Base-by-base conservation (phyloP, 2,797 vertebrate species). In the Tenualosa thibaudeaui region DNA sequence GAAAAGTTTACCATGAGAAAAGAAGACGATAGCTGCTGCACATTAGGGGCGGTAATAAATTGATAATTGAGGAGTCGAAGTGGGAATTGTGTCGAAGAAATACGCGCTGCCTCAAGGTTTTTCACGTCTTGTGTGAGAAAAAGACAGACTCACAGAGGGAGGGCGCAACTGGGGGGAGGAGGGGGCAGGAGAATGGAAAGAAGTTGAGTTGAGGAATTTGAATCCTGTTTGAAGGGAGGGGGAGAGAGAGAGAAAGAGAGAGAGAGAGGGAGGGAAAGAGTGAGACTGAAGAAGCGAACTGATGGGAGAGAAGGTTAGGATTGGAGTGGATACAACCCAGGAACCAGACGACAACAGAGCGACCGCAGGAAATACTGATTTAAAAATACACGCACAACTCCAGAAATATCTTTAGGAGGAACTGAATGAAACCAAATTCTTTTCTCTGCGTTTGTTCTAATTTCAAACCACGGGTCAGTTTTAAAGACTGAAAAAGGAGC, bases 201-300 rank as follows among this genome's bases (percentile, higher is more conserved):
- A 92, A 91, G 86, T 89, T 86, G 92, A 92, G 93, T 93, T 91
- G 86, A 95, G 95, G 95, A 96, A 96, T 96, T 95, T 91, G 92
- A 93, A 90, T 92, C 91, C 82, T 93, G 92, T 90, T 91, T 90
- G 91, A 89, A 91, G 91, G 85, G 83, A 78, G 81, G 81, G 81
- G 56, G 60, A 84, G 54, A 83, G 17, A 81, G 81, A 65, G 58
- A 83, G 54, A 82, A 17, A 82, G 68, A 75, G 68, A 71, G 54
- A 71, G 54, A 86, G 75, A 84, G 86, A 86, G 88, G 46, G 51
- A 22, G 60, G 31, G 50, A 81, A 71, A 17, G 43, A 46, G n/a
- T 81, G 85, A 85, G 87, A 87, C 22, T 82, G 13, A 75, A 75
- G 68, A 40, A 75, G 86, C 53, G 88, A 88, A n/a, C 90, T 90